Conservation (phyloP, 2,113 vertebrate genomes). For the Trogon melanurus region DNA sequence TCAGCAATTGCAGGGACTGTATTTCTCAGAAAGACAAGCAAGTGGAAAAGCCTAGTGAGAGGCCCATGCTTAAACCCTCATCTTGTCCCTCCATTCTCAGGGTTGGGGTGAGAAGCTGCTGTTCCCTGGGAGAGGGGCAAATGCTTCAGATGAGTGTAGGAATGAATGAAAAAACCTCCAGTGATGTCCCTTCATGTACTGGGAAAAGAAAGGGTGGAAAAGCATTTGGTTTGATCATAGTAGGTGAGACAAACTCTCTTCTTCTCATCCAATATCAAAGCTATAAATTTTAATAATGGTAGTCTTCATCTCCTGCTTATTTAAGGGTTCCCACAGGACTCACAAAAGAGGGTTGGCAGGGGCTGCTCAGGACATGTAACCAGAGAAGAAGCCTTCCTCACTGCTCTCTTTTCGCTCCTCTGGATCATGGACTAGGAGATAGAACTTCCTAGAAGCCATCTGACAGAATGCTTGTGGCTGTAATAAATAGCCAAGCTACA, state of each 20-base stretch:
- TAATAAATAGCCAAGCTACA: background rate
- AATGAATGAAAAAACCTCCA: background rate
- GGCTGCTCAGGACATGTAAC: background rate
- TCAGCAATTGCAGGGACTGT: fast-evolving
- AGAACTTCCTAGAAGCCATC: background rate
- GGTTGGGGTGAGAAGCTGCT: background rate
- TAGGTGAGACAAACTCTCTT: background rate
- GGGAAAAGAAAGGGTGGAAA: background rate
- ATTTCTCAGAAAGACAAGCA: background rate
- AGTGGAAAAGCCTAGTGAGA: background rate
- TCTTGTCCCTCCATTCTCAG: background rate
- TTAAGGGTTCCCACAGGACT: background rate
- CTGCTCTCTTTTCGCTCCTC: background rate
- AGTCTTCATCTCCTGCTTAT: background rate
- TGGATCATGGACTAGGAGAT: background rate
- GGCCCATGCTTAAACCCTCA: background rate
- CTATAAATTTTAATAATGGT: background rate
- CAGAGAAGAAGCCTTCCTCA: background rate
- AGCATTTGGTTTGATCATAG: background rate
- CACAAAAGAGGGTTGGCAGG: background rate
- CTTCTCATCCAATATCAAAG: background rate
- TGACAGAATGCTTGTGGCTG: background rate
- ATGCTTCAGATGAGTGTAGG: background rate
- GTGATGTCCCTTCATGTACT: background rate
- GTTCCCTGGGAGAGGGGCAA: background rate